These are phyloP conservation scores for Ruditapes philippinarum DNA, from an alignment of 1,140 invertebrate genomes.

Conservation along the genomic window DNA sequence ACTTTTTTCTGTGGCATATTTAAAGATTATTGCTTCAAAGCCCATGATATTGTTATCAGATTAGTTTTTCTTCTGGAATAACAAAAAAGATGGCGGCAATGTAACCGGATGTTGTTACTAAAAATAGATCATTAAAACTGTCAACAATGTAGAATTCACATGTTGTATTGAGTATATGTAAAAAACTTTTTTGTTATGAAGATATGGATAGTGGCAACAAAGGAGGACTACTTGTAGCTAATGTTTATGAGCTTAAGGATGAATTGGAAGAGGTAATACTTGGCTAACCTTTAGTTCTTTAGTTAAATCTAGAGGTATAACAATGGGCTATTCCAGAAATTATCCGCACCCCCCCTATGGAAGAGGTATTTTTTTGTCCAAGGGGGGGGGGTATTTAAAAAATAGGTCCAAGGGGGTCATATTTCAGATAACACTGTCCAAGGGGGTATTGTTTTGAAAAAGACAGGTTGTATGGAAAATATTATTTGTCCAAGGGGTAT, in stretches of 20 bases:
- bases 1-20: background rate
- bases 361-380: no score
- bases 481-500: no score
- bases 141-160: conserved; percentile 42
- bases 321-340: no score
- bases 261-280: conserved; percentile 66
- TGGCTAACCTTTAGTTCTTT: no score
- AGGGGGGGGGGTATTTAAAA: no score
- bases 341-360: no score
- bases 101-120: conserved; percentile 66
- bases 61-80: conserved; percentile 27
- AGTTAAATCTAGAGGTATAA: no score
- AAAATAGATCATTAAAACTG: conserved; percentile 44
- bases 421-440: no score
- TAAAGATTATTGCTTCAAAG: background rate
- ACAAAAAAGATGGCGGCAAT: conserved; percentile 62
- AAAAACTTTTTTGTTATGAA: background rate
- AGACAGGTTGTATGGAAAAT: no score
- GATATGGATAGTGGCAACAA: conserved; percentile 20
- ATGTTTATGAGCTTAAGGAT: conserved; percentile 58
- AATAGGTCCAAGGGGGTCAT: no score
- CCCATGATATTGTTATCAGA: background rate
- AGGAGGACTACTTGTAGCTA: conserved; percentile 57
- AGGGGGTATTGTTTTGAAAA: no score
- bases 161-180: background rate